Evolutionary conservation across 2,888 invertebrate genomes (phyloP).

Genomic region (Acleris holmiana): DNA sequence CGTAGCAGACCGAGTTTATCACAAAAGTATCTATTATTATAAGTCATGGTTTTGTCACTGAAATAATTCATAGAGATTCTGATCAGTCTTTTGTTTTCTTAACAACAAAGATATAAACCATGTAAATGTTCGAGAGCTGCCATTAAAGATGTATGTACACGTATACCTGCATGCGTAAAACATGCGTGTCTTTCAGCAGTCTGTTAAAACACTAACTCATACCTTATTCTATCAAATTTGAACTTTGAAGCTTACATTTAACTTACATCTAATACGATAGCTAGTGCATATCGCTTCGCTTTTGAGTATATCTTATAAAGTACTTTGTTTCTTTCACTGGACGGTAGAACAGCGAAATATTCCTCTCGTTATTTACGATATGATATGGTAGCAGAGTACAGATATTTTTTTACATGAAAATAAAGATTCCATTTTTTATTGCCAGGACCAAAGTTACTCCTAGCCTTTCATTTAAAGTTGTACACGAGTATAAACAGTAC

Average conservation of each 20-base stretch:
- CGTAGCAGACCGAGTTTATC: background rate
- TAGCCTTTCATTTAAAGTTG: too few relatives aligned
- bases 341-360: constrained; percentile 3
- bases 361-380: constrained; percentile 24
- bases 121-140: constrained; percentile 11
- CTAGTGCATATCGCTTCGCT: background rate
- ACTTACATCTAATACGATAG: background rate
- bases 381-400: constrained; percentile 23
- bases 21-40: constrained; percentile 21
- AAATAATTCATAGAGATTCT: constrained; percentile 52
- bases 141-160: constrained; percentile 1
- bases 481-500: too few relatives aligned
- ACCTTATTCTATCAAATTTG: constrained; percentile 4
- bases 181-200: background rate
- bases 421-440: too few relatives aligned
- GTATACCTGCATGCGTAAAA: too few relatives aligned
- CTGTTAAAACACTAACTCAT: background rate
- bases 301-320: constrained; percentile 12
- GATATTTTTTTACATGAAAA: background rate
- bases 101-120: constrained; percentile 14
- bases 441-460: too few relatives aligned
- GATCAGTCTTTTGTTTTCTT: constrained; percentile 60
- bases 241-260: constrained; percentile 10
- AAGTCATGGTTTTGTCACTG: constrained; percentile 57
- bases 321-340: constrained; percentile 22